phyloP scores from a whole-genome alignment of 2,797 vertebrate genomes.

The Triplophysa bombifrons region DNA sequence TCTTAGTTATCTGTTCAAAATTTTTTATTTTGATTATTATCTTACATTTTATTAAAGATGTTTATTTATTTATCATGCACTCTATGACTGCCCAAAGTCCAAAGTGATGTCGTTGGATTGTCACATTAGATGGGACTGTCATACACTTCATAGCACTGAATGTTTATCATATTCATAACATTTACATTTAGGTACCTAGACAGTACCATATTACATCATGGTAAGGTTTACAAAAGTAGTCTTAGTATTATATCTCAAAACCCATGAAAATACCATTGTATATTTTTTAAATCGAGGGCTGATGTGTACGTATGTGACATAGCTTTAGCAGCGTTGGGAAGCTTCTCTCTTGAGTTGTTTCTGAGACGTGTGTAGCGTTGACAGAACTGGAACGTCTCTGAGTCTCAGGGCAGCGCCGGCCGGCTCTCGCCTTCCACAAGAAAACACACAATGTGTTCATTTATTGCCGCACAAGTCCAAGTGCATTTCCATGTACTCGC shows the following conservation, averaged over 20 bases:
- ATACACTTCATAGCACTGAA: too few relatives aligned
- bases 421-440: slow-evolving; percentile 37
- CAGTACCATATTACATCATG: too few relatives aligned
- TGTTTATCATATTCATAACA: too few relatives aligned
- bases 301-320: slow-evolving; percentile 9
- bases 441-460: slow-evolving; percentile 53
- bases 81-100: too few relatives aligned
- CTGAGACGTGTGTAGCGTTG: slow-evolving; percentile 53
- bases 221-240: background rate
- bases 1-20: background rate
- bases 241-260: too few relatives aligned
- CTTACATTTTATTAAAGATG: too few relatives aligned
- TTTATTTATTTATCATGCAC: too few relatives aligned
- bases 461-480: slow-evolving; percentile 51
- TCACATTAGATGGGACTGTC: too few relatives aligned
- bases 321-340: slow-evolving; percentile 43
- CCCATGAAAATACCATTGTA: background rate
- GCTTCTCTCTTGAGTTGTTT: slow-evolving; percentile 56
- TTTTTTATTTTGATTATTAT: background rate
- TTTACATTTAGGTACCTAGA: too few relatives aligned
- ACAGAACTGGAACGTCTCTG: slow-evolving; percentile 57
- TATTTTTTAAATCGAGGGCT: slow-evolving; percentile 2
- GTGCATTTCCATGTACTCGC: slow-evolving; percentile 55
- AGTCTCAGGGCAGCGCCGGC: slow-evolving; percentile 52
- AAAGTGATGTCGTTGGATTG: too few relatives aligned